These are phyloP conservation scores for Phaetusa simplex DNA, from an alignment of 2,113 vertebrate genomes.

Conservation along the genomic window DNA sequence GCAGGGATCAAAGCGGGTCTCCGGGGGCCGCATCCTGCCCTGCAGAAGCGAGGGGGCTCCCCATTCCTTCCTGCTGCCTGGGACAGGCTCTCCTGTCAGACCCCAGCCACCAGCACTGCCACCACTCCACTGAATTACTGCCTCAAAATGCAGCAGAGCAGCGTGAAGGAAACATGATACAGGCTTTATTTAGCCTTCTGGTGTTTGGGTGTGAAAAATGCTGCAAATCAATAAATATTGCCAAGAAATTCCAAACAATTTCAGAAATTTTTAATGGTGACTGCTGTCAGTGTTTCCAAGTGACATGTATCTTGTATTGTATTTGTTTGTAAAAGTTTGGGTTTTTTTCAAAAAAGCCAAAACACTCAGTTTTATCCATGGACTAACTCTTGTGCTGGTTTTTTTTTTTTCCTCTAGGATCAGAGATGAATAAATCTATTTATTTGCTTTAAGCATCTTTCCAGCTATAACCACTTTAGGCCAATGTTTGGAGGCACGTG, in stretches of 20 bases:
- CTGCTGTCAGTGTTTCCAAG: not conserved
- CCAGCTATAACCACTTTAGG: not conserved
- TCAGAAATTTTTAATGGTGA: not conserved
- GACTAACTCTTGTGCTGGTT: not conserved
- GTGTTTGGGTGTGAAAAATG: not conserved
- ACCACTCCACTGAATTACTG: not conserved
- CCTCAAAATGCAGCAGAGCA: not conserved
- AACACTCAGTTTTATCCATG: not conserved
- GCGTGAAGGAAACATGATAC: fast-evolving
- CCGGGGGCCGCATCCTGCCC: not conserved
- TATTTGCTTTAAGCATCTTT: not conserved
- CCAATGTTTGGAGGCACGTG: not conserved
- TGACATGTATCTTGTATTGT: not conserved
- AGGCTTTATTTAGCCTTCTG: not conserved
- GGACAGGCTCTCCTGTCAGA: not conserved
- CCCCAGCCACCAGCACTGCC: not conserved
- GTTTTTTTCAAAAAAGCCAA: not conserved
- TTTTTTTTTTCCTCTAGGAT: not conserved
- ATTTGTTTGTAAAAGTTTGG: not conserved
- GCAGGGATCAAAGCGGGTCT: not conserved
- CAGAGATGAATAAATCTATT: not conserved
- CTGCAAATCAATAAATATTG: not conserved
- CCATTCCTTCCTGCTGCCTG: fast-evolving
- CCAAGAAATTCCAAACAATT: not conserved
- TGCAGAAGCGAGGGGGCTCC: not conserved